Conservation (phyloP, 2,797 vertebrate species). For the Taenioides sp. region DNA sequence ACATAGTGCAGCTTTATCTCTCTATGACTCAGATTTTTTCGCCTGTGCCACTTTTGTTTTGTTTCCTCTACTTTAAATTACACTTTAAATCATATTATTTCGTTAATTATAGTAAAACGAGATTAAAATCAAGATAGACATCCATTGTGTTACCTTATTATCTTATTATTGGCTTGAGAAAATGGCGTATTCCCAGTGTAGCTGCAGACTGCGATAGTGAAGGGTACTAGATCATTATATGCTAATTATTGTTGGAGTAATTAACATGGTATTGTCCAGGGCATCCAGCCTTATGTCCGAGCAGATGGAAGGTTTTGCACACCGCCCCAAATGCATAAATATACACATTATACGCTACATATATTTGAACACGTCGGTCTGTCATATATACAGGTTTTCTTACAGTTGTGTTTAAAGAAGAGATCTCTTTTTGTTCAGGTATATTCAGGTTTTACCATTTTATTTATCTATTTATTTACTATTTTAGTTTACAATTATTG, state of each 20-base stretch:
- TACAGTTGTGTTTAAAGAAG: background rate
- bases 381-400: background rate
- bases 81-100: too few relatives aligned
- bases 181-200: background rate
- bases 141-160: background rate
- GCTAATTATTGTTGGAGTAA: conserved; percentile 3
- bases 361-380: background rate
- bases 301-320: conserved; percentile 27
- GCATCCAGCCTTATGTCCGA: conserved; percentile 1
- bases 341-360: background rate
- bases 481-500: too few relatives aligned
- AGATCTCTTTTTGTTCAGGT: too few relatives aligned
- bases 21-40: too few relatives aligned
- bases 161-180: background rate
- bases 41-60: too few relatives aligned
- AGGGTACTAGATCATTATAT: conserved; percentile 7
- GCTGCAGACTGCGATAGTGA: background rate
- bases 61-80: too few relatives aligned
- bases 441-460: too few relatives aligned
- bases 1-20: too few relatives aligned
- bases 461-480: too few relatives aligned
- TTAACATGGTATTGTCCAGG: conserved; percentile 2
- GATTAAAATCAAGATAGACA: too few relatives aligned
- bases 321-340: conserved; percentile 21
- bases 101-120: too few relatives aligned